phyloP scores from a whole-genome alignment of 2,888 invertebrate species.

The Strigamia transsilvanica region DNA sequence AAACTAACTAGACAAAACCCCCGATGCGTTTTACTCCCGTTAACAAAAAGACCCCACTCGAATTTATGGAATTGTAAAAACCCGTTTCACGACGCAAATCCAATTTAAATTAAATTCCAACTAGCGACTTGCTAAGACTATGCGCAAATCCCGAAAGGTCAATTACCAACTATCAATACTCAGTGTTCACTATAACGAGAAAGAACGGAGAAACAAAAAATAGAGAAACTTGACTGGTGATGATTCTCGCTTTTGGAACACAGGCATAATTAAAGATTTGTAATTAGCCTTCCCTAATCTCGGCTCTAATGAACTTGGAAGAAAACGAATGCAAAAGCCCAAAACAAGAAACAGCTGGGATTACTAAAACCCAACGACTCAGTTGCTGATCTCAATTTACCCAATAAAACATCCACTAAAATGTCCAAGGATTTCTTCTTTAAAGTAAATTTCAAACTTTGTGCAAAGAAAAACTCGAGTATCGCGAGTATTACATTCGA shows the following conservation, averaged over 20 bases:
- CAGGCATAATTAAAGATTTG: conserved; percentile 42
- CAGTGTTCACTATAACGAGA: background rate
- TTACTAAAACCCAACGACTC: conserved; percentile 44
- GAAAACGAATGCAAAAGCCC: conserved; percentile 44
- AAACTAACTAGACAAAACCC: conserved; percentile 15
- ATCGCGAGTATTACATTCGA: background rate
- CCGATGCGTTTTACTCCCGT: background rate
- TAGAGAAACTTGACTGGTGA: conserved; percentile 18
- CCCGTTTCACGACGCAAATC: background rate
- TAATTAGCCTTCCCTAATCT: conserved; percentile 44
- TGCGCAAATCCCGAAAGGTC: background rate
- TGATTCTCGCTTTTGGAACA: conserved; percentile 36
- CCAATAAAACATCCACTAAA: conserved; percentile 17
- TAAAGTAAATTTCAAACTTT: background rate
- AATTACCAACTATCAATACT: conserved; percentile 39
- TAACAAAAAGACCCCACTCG: conserved; percentile 1
- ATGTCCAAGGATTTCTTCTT: conserved; percentile 7
- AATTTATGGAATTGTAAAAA: conserved; percentile 36
- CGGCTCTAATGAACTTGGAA: conserved; percentile 33
- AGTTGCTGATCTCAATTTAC: conserved; percentile 37
- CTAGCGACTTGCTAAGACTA: conserved; percentile 5
- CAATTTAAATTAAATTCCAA: conserved; percentile 11
- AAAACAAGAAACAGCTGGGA: conserved; percentile 42
- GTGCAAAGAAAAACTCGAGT: background rate
- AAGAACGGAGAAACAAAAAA: background rate